phyloP scores from a whole-genome alignment of 2,113 vertebrate species.

The Odontophorus gujanensis region DNA sequence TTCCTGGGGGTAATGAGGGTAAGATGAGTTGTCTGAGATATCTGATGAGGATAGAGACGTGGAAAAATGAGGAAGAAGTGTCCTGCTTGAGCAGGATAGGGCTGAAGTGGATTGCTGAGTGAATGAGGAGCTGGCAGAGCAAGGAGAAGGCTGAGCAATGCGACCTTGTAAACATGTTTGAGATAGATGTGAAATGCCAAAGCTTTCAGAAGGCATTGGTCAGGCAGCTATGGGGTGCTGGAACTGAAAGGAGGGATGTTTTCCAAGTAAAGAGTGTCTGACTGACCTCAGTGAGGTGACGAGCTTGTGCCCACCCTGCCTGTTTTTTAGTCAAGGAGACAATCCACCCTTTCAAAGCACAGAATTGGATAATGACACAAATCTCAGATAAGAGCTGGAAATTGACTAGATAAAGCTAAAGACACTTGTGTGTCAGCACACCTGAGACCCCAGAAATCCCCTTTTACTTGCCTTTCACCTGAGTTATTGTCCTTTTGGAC shows the following conservation, averaged over 20 bases:
- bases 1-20: not conserved
- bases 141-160: not conserved
- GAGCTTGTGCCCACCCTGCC: not conserved
- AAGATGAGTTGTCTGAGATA: not conserved
- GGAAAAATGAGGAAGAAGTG: not conserved
- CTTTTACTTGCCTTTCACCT: not conserved
- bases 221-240: not conserved
- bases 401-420: not conserved
- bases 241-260: not conserved
- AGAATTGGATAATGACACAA: not conserved
- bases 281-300: not conserved
- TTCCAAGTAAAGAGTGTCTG: not conserved
- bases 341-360: not conserved
- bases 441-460: not conserved
- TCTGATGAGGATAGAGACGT: not conserved
- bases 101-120: not conserved
- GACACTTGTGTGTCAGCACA: not conserved
- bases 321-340: not conserved
- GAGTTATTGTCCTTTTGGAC: not conserved
- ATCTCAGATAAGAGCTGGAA: not conserved
- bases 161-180: not conserved
- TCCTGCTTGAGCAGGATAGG: not conserved
- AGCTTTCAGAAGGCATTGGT: not conserved
- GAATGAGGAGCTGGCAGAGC: not conserved
- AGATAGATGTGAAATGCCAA: not conserved